Evolutionary conservation across 2,113 vertebrate species (phyloP).

Genomic region (Caranx melampygus): DNA sequence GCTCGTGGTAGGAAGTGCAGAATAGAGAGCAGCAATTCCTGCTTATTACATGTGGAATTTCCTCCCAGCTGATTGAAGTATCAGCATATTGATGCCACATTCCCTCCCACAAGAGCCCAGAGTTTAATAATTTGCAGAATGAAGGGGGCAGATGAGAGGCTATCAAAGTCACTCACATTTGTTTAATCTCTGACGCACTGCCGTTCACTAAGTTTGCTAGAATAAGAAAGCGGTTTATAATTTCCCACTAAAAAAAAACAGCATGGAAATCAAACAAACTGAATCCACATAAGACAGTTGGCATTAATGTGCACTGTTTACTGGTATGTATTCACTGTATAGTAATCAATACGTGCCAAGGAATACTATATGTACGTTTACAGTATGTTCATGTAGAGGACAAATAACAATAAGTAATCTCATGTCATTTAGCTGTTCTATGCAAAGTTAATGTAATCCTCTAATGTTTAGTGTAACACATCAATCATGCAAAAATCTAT

Average conservation of each 20-base stretch:
- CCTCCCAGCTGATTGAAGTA: constrained; percentile 82
- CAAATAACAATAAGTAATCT: constrained; percentile 87
- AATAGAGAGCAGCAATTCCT: constrained; percentile 64
- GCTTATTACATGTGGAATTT: constrained; percentile 82
- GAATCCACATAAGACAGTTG: constrained; percentile 28
- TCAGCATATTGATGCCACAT: constrained; percentile 83
- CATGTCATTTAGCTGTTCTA: constrained; percentile 86
- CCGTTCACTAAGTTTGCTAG: constrained; percentile 60
- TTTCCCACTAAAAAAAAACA: constrained; percentile 36
- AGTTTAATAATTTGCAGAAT: constrained; percentile 78
- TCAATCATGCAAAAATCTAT: constrained; percentile 90
- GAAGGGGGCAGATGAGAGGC: constrained; percentile 66
- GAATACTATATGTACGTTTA: constrained; percentile 77
- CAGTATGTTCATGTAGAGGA: constrained; percentile 78
- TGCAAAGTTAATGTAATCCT: constrained; percentile 88
- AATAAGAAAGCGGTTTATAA: constrained; percentile 50
- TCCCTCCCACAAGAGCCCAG: constrained; percentile 68
- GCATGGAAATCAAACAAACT: constrained; percentile 37
- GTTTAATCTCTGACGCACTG: constrained; percentile 74
- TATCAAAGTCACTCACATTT: constrained; percentile 64
- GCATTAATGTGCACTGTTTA: constrained; percentile 42
- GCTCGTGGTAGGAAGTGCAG: constrained; percentile 40
- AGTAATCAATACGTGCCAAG: constrained; percentile 75
- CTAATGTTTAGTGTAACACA: constrained; percentile 88
- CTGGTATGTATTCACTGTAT: constrained; percentile 30